A percentile compares a stretch with the other conserved stretches of the same genome.
These are phyloP conservation scores for Aphidius gifuensis DNA, from an alignment of 1,140 invertebrate genomes.

Conservation along the genomic window DNA sequence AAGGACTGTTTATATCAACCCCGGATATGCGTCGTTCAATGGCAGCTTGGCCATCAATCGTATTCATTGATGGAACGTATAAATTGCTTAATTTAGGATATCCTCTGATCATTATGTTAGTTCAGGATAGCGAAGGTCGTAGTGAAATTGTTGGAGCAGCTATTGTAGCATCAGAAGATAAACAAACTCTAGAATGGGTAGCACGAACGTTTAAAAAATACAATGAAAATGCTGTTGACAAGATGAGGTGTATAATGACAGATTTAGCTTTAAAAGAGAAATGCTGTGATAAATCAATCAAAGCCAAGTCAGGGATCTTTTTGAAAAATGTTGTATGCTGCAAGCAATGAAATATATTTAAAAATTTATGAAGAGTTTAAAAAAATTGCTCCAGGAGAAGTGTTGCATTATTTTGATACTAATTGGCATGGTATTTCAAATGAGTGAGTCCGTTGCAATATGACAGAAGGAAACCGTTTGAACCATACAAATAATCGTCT, in stretches of 20 bases:
- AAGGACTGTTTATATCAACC: constrained; percentile 4
- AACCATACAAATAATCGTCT: constrained; percentile 28
- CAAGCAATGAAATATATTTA: constrained; percentile 7
- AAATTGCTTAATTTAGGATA: constrained; percentile 16
- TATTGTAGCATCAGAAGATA: constrained; percentile 16
- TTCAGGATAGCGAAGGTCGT: constrained; percentile 15
- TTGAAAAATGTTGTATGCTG: constrained; percentile 11
- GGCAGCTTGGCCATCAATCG: constrained; percentile 4
- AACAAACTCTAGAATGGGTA: constrained; percentile 14
- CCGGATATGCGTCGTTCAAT: constrained; percentile 1
- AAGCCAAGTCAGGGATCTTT: background rate
- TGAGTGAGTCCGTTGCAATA: constrained; percentile 25
- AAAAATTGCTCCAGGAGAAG: constrained; percentile 11
- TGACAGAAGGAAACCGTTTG: constrained; percentile 22
- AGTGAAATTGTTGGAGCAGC: constrained; percentile 22
- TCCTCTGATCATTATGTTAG: constrained; percentile 15
- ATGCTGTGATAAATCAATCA: background rate
- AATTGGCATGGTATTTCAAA: constrained; percentile 25
- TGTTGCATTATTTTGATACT: constrained; percentile 22
- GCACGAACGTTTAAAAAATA: constrained; percentile 8
- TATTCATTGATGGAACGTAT: constrained; percentile 22
- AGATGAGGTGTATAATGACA: constrained; percentile 19
- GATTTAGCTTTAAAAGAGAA: constrained; percentile 11
- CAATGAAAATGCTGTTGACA: constrained; percentile 3
- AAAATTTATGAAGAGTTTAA: constrained; percentile 8